Evolutionary conservation across 2,888 invertebrate species (phyloP).

Genomic region (Aquatica leii): DNA sequence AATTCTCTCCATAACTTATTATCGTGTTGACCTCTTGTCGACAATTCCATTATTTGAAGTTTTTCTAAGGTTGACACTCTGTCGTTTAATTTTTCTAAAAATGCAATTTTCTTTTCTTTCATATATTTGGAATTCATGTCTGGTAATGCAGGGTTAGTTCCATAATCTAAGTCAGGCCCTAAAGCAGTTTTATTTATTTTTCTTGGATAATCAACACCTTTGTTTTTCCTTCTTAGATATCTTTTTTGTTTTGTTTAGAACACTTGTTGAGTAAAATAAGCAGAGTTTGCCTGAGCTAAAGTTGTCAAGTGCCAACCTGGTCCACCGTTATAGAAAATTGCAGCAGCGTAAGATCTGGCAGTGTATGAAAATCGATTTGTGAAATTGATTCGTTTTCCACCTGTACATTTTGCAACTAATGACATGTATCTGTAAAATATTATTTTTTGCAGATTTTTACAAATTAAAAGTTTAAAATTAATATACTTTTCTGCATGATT

Average conservation of each 20-base stretch:
- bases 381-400: neutral
- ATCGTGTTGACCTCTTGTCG: slow-evolving; percentile 4
- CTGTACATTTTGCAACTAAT: neutral
- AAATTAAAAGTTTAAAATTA: too few relatives aligned
- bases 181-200: neutral
- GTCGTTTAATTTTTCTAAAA: neutral
- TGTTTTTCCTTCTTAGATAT: neutral
- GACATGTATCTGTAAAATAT: neutral
- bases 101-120: neutral
- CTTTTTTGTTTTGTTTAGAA: neutral
- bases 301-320: neutral
- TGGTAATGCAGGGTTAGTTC: neutral
- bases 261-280: neutral
- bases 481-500: neutral
- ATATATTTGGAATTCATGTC: neutral
- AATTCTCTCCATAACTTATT: neutral
- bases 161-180: neutral
- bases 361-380: neutral
- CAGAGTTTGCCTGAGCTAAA: neutral
- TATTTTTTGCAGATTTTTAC: too few relatives aligned
- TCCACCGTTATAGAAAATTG: neutral
- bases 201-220: too few relatives aligned
- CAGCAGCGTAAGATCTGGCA: neutral
- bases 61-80: neutral
- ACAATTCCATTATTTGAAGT: neutral